Evolutionary conservation across 2,797 vertebrate genomes (phyloP).

Genomic region (Masticophis lateralis): DNA sequence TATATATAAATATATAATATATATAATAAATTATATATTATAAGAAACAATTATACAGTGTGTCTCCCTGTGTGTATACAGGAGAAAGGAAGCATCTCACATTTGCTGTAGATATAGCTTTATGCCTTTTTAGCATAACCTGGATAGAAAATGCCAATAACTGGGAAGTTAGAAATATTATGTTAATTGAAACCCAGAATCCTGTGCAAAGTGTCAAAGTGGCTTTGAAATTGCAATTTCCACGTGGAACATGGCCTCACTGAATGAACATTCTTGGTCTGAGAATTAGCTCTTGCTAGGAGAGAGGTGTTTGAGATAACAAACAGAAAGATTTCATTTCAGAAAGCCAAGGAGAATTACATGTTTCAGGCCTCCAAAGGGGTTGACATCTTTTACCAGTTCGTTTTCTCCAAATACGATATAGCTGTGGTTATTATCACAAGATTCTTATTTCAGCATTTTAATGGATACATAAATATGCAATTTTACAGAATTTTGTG

Average conservation of each 20-base stretch:
- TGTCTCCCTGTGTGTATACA: background rate
- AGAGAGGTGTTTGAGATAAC: background rate
- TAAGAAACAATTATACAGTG: background rate
- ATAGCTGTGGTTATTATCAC: background rate
- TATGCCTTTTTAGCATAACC: background rate
- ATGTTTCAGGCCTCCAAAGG: background rate
- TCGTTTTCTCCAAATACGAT: background rate
- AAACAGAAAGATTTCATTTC: background rate
- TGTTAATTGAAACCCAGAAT: background rate
- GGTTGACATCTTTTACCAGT: background rate
- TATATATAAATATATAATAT: too few species aligned
- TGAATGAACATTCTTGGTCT: background rate
- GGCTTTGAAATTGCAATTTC: background rate
- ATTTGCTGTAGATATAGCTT: background rate
- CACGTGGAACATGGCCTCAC: background rate
- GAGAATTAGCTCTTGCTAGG: background rate
- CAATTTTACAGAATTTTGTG: background rate
- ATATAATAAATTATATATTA: background rate
- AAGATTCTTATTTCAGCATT: background rate
- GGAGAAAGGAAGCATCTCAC: background rate
- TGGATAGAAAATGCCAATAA: background rate
- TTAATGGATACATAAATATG: background rate
- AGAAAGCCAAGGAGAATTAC: background rate
- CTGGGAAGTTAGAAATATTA: background rate
- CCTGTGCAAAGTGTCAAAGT: background rate